Evolutionary conservation across 2,113 vertebrate genomes (phyloP).

Genomic region (Atrichornis clamosus): DNA sequence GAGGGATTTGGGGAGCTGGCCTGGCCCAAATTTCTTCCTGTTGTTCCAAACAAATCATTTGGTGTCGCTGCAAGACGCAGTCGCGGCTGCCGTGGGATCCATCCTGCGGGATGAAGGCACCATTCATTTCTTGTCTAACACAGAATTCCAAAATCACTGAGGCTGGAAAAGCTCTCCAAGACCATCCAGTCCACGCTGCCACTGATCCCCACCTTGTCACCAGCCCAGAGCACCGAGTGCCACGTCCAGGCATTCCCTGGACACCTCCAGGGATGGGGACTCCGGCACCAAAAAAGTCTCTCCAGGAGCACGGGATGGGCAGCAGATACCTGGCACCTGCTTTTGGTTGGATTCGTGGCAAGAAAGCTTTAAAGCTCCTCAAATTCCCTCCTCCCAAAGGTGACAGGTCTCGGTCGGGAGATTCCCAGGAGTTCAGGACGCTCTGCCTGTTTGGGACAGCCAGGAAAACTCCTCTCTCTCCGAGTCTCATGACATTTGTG

Average conservation of each 20-base stretch:
- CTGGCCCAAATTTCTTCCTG: background rate
- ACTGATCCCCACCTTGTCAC: background rate
- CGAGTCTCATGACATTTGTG: background rate
- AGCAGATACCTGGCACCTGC: background rate
- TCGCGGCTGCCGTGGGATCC: background rate
- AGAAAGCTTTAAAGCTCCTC: background rate
- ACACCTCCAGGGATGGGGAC: background rate
- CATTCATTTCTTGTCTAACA: rapidly evolving
- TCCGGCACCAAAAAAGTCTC: no score
- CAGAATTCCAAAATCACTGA: background rate
- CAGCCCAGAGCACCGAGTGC: background rate
- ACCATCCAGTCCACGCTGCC: background rate
- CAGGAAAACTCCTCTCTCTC: background rate
- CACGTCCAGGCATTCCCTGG: background rate
- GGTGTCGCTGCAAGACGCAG: background rate
- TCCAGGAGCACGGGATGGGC: background rate
- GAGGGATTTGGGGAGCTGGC: background rate
- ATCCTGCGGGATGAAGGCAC: background rate
- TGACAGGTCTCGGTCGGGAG: background rate
- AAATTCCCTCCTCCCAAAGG: background rate
- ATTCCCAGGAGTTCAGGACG: background rate
- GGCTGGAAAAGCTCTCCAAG: background rate
- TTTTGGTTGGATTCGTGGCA: background rate
- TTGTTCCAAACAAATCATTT: background rate
- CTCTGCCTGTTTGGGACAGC: background rate